These are phyloP conservation scores for Laspeyria flexula DNA, from an alignment of 2,888 invertebrate genomes.

Conservation along the genomic window DNA sequence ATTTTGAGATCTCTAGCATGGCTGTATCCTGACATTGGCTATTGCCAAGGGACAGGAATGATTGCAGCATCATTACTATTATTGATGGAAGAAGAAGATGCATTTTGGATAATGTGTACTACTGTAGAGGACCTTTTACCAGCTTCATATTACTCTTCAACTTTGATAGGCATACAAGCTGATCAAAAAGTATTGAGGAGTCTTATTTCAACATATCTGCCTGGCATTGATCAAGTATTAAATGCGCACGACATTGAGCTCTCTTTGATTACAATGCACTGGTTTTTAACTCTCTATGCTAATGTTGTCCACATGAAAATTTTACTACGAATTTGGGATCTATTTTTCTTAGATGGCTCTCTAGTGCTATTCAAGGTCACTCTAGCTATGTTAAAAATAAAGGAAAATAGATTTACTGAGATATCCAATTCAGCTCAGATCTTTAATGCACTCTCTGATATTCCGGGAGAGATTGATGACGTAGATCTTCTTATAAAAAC, in stretches of 20 bases:
- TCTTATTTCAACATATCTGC: slow-evolving; percentile 94
- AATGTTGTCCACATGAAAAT: slow-evolving; percentile 99
- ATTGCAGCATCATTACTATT: slow-evolving; percentile 97
- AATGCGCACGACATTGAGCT: slow-evolving; percentile 98
- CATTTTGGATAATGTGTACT: slow-evolving; percentile 99
- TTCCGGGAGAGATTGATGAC: slow-evolving; percentile 97
- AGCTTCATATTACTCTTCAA: slow-evolving; percentile 98
- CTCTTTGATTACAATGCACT: slow-evolving; percentile 97
- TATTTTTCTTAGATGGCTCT: slow-evolving; percentile 98
- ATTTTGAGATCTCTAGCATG: slow-evolving; percentile 97
- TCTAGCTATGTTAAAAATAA: slow-evolving; percentile 96
- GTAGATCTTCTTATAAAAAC: slow-evolving; percentile 94
- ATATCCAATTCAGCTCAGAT: slow-evolving; percentile 98
- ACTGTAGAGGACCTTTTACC: slow-evolving; percentile 99
- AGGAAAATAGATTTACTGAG: slow-evolving; percentile 90
- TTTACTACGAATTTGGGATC: slow-evolving; percentile 96
- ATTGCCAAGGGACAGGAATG: slow-evolving; percentile 95
- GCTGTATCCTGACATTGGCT: slow-evolving; percentile 97
- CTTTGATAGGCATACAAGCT: slow-evolving; percentile 96
- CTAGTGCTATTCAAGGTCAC: slow-evolving; percentile 97
- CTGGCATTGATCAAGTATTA: slow-evolving; percentile 95
- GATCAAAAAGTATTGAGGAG: slow-evolving; percentile 98
- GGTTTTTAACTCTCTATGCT: slow-evolving; percentile 98
- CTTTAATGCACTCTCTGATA: slow-evolving; percentile 98
- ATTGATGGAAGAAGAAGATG: slow-evolving; percentile 98